These are phyloP conservation scores for Parazoanthus swiftii DNA, from an alignment of 92 coral and sea anemone species.

Conservation along the genomic window DNA sequence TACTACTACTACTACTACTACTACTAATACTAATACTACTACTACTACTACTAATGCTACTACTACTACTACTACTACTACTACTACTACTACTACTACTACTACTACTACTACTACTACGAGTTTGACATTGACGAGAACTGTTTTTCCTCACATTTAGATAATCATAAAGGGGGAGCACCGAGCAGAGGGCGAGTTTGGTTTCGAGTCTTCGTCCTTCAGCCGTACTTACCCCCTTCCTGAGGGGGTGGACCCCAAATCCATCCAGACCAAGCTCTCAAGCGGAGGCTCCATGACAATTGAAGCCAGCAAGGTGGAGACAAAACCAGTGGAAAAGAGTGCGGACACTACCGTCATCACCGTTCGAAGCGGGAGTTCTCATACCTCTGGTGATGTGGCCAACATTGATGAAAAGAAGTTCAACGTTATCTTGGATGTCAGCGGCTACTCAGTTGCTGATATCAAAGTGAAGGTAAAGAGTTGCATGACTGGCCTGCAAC, in stretches of 20 bases:
- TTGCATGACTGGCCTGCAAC: not conserved
- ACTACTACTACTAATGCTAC: too few relatives aligned
- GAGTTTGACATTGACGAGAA: not conserved
- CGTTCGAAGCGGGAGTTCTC: slow-evolving; percentile 44
- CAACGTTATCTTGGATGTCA: slow-evolving; percentile 80
- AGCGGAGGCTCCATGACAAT: slow-evolving; percentile 86
- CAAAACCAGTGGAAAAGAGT: slow-evolving; percentile 49
- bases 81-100: too few relatives aligned
- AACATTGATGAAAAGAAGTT: slow-evolving; percentile 85
- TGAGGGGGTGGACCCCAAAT: slow-evolving; percentile 75
- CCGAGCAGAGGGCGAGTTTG: slow-evolving; percentile 84
- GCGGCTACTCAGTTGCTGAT: slow-evolving; percentile 80
- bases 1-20: too few relatives aligned
- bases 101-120: too few relatives aligned
- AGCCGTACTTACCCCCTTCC: slow-evolving; percentile 88
- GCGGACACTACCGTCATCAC: slow-evolving; percentile 61
- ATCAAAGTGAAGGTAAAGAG: slow-evolving; percentile 70
- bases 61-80: too few relatives aligned
- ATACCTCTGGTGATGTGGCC: slow-evolving; percentile 72
- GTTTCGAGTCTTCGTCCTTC: slow-evolving; percentile 86
- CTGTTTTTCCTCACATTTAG: slow-evolving; percentile 5
- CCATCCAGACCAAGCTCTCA: slow-evolving; percentile 81
- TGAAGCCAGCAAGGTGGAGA: slow-evolving; percentile 69
- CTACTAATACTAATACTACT: too few relatives aligned
- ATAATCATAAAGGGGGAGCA: slow-evolving; percentile 85